Percentiles rank a stretch among this genome's conserved stretches.
Evolutionary conservation across 1,140 invertebrate species (phyloP).

Genomic region (Hirudo medicinalis): DNA sequence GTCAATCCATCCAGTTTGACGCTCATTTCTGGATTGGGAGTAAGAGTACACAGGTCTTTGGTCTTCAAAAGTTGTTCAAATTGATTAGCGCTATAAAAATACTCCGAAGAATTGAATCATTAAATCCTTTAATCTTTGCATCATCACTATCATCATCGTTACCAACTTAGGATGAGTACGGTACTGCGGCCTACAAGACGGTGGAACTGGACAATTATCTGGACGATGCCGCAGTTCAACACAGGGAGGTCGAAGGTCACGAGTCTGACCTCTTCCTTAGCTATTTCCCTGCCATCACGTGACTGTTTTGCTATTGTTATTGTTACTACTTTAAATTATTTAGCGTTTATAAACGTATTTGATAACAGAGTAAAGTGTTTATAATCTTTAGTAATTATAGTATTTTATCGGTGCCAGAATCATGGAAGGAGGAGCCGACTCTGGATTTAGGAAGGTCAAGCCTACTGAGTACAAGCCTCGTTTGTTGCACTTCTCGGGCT

Average conservation of each 20-base stretch:
- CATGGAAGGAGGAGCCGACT: conserved; percentile 47
- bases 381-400: too few species aligned
- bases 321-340: not conserved
- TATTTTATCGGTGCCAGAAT: conserved; percentile 33
- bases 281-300: conserved; percentile 53
- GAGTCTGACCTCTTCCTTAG: conserved; percentile 54
- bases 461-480: conserved; percentile 43
- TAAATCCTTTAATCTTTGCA: not conserved
- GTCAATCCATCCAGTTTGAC: conserved; percentile 16
- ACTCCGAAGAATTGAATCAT: not conserved
- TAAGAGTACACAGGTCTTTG: conserved; percentile 15
- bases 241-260: conserved; percentile 65
- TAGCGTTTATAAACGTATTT: too few species aligned
- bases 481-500: conserved; percentile 48
- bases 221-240: conserved; percentile 57
- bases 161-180: conserved; percentile 54
- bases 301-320: not conserved
- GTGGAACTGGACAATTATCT: conserved; percentile 71
- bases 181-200: conserved; percentile 64
- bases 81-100: not conserved
- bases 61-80: not conserved
- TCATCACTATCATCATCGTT: not conserved
- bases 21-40: conserved; percentile 40
- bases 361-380: too few species aligned
- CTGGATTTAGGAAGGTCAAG: conserved; percentile 46